These are phyloP conservation scores for Sebastes dallii DNA, from an alignment of 2,797 vertebrate species.

Conservation along the genomic window DNA sequence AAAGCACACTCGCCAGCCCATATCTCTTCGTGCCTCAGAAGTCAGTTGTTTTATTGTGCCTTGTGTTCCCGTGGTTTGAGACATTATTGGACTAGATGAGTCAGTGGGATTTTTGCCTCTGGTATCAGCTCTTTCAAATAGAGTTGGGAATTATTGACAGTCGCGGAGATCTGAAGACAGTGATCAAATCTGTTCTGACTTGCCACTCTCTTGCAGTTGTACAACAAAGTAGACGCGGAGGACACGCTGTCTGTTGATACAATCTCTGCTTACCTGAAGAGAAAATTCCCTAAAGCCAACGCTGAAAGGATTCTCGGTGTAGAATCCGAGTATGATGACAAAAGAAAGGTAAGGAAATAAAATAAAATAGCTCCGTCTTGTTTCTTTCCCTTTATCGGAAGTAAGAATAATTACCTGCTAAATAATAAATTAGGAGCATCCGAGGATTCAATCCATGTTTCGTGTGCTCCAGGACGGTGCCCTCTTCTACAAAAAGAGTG, in stretches of 20 bases:
- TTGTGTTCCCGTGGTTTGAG: constrained; percentile 29
- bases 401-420: background rate
- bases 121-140: constrained; percentile 35
- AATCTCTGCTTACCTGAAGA: constrained; percentile 85
- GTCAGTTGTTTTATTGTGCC: constrained; percentile 38
- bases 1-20: constrained; percentile 12
- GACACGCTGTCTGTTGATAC: constrained; percentile 82
- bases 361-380: background rate
- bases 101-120: constrained; percentile 35
- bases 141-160: constrained; percentile 52
- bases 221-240: constrained; percentile 81
- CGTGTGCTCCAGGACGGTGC: constrained; percentile 84
- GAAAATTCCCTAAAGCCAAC: constrained; percentile 85
- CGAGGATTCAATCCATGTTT: background rate
- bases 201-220: constrained; percentile 84
- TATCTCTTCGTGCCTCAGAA: constrained; percentile 35
- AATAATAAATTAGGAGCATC: background rate
- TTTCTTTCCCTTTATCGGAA: background rate
- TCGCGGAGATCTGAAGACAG: constrained; percentile 27
- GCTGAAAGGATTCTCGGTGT: constrained; percentile 84
- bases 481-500: constrained; percentile 89
- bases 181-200: constrained; percentile 48
- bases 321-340: constrained; percentile 87
- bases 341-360: constrained; percentile 83
- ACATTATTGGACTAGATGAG: constrained; percentile 48